Conservation (phyloP, 2,888 invertebrate genomes). For the Dione vanillae region DNA sequence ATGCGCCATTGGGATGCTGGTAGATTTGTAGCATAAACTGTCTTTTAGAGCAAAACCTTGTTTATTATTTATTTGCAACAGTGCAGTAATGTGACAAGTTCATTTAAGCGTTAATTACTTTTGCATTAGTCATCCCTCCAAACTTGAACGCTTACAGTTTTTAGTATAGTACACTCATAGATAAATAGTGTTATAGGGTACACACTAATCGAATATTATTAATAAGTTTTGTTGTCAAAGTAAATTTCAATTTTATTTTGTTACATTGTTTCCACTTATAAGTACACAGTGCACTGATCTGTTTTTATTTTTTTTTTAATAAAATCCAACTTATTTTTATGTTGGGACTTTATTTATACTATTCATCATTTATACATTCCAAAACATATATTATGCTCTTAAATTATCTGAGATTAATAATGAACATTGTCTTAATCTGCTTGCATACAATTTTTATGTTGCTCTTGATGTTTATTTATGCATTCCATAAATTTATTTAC, state of each 20-base stretch:
- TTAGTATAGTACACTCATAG: background rate
- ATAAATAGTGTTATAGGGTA: conserved; percentile 3
- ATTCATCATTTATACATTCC: conserved; percentile 46
- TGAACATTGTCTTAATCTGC: conserved; percentile 47
- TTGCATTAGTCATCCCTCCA: background rate
- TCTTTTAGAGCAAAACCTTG: background rate
- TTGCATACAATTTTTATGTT: conserved; percentile 52
- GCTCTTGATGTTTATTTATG: conserved; percentile 52
- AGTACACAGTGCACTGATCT: conserved; percentile 13
- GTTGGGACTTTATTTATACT: conserved; percentile 28
- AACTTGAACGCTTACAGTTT: conserved; percentile 4
- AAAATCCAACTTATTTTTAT: conserved; percentile 14
- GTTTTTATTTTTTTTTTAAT: conserved; percentile 25
- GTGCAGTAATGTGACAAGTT: background rate
- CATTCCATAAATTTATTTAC: conserved; percentile 68
- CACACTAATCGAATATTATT: conserved; percentile 35
- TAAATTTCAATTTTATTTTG: background rate
- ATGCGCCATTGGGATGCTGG: conserved; percentile 24
- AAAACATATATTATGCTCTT: conserved; percentile 12
- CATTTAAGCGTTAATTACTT: background rate
- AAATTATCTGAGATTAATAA: conserved; percentile 38
- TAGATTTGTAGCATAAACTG: background rate
- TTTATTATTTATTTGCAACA: background rate
- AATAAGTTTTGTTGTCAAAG: conserved; percentile 23
- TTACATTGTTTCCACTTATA: background rate